Evolutionary conservation across 2,113 vertebrate genomes (phyloP), one percentile per base, ranked within the genome.

Genomic region (Oncorhynchus masou): DNA sequence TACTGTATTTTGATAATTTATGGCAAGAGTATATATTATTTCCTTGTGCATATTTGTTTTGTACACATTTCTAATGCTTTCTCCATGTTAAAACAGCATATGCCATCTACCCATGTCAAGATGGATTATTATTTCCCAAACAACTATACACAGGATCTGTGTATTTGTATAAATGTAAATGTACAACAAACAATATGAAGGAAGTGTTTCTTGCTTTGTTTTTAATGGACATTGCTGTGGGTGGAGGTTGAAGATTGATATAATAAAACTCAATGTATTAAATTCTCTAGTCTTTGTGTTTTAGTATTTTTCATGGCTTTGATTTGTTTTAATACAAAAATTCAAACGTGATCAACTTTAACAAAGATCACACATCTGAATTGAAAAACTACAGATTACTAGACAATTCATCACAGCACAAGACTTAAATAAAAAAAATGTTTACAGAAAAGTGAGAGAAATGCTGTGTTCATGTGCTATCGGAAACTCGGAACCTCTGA

Each of bases 101-200:
- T 93, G 39, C 2, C 92, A 92, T 93, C 91, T 92, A 90, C 91
- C 87, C 92, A 91, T 19, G 83, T 95, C 92, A 90, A 94, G 92
- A 81, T 92, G 92, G 86, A 85, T 82, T 74, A 92, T 93, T 94
- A 88, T 92, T 94, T 92, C 90, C 90, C 94, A 91, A 86, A 88
- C 93, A 93, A 91, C 91, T 86, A 87, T 84, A 91, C 87, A 94
- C 90, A 94, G 90, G 92, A 94, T 89, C 93, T 94, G 94, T 95
- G 93, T 93, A 94, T 96, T 95, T 97, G 96, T 98, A 97, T 90
- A 97, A 95, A 94, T 96, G 94, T 96, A 95, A 93, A 96, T 45
- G 39, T 45, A 45, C 39, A 93, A 95, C 91, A 93, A 96, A 93
- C 96, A 93, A 95, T 84, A 90, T 86, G 87, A 94, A 93, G 84